Base-by-base conservation (phyloP, 2,888 invertebrate species). In the Drosophila parthenogenetica region DNA sequence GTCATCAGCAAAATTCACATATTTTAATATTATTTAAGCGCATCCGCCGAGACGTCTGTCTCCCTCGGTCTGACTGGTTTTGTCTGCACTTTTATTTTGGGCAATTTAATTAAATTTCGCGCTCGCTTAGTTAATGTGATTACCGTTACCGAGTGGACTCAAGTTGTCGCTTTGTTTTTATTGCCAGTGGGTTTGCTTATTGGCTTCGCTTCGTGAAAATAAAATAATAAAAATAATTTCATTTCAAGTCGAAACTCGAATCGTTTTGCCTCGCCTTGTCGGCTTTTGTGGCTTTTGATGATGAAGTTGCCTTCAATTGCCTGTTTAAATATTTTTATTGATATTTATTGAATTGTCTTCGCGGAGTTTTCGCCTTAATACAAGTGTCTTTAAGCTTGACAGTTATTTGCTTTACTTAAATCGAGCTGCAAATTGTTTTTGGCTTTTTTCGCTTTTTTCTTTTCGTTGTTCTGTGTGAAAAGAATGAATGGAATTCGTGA, bases 321-420 rank as follows among this genome's bases (percentile, higher is more conserved):
- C 79, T 58, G 60, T 67, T 66, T 70, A 68, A 79, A 73, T 70
- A 74, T 55, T 65, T 76, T 82, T 86, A 88, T 84, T 88, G 80
- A 85, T 84, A 86, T 84, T 84, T 79, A 84, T 88, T 86, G 83
- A 86, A 79, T 86, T 60, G 19, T 48, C 32, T 37, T 45, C 22
- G 42, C 60, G 75, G 77, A 55, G 19, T 48, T 32, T 25, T 45
- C 17, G 45, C 60, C 69, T 46, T 68, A 49, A 67, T 65, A 53
- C 70, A 72, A 77, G 78, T 74, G 63, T 55, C 59, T 58, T 71
- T 69, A 69, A 73, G 68, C 50, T 66, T 35, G 48, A 5, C 57
- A 45, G 69, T 79, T 59, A 67, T 69, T 77, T 72, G 39, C 37
- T 50, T 78, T 53, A 62, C 54, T 53, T 55, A 17, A 48, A 32